Base-by-base conservation (phyloP, 2,113 vertebrate genomes). In the Patagioenas fasciata region DNA sequence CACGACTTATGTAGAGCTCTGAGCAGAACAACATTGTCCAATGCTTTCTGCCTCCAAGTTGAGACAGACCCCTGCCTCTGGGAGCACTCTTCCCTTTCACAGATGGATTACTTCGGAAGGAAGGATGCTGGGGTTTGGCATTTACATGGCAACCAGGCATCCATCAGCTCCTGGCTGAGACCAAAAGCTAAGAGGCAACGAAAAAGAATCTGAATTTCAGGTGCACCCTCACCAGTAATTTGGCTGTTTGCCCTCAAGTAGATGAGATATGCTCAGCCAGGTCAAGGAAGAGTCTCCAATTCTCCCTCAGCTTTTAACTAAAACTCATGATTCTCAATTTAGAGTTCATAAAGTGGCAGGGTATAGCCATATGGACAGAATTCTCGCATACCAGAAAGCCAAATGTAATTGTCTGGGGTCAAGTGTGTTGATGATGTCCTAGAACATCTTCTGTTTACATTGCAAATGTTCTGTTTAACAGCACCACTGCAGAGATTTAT, bases 401-500 rank as follows among this genome's bases (percentile, higher is more conserved):
- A 92, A 56, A 85, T 48, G 61, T 11, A 79, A 85, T 69, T 72
- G 44, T 21, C 34, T 53, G 15, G 62, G 57, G 75, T 85, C 80
- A 75, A 90, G 66, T 24, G 29, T 28, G 44, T 57, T 93, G 53
- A 75, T 11, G 3, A 56, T 23, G 47, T 71, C 51, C 42, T 58
- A 66, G 56, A 87, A 88, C 47, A 56, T 40, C 28, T 75, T 83
- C 73, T 7, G 4, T 85, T 85, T 94, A 88, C n/a, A 74, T 5
- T 79, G 73, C 51, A 74, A 91, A 91, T 47, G 21, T 38, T 85
- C 77, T 83, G 44, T 73, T 94, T 91, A 89, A 91, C 57, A 78
- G 73, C 40, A 78, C 11, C 50, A 75, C 57, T 74, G 47, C 57
- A 92, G 54, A 77, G 23, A 65, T 11, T 77, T 50, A 84, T 69